Conservation (phyloP, 2,113 vertebrate species). For the Xerus inauris region DNA sequence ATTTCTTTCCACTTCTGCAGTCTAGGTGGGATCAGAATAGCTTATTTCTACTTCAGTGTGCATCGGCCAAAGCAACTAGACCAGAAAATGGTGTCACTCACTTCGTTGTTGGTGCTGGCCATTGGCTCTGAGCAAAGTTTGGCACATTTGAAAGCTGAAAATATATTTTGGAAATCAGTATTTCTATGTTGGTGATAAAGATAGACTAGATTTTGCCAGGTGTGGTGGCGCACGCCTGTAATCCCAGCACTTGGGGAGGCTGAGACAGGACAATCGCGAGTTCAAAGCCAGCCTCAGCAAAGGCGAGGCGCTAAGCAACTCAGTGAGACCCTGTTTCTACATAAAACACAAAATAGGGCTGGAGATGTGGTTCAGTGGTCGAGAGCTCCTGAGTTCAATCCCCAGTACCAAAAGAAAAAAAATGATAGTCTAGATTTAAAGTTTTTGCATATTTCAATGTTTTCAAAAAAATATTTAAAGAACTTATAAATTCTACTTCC, state of each 20-base stretch:
- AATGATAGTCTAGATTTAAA: not conserved
- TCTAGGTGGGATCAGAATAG: not conserved
- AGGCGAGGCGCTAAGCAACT: no score
- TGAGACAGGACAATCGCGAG: no score
- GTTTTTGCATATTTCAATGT: not conserved
- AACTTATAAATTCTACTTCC: not conserved
- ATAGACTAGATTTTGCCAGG: no score
- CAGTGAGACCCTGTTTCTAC: no score
- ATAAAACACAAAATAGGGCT: no score
- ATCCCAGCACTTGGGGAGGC: no score
- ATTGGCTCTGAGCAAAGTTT: not conserved
- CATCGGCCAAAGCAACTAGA: not conserved
- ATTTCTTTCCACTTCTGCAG: not conserved
- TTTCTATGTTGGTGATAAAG: not conserved
- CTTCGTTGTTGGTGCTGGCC: not conserved
- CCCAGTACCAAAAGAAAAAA: no score
- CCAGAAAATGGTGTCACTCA: not conserved
- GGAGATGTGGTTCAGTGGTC: no score
- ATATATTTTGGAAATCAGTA: not conserved
- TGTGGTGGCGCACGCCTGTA: no score
- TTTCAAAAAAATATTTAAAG: not conserved
- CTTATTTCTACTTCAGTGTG: not conserved
- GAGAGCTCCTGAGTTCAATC: no score
- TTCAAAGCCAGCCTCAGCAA: no score
- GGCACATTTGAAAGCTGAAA: not conserved